Evolutionary conservation across 2,113 vertebrate species (phyloP).

Genomic region (Odontesthes bonariensis): DNA sequence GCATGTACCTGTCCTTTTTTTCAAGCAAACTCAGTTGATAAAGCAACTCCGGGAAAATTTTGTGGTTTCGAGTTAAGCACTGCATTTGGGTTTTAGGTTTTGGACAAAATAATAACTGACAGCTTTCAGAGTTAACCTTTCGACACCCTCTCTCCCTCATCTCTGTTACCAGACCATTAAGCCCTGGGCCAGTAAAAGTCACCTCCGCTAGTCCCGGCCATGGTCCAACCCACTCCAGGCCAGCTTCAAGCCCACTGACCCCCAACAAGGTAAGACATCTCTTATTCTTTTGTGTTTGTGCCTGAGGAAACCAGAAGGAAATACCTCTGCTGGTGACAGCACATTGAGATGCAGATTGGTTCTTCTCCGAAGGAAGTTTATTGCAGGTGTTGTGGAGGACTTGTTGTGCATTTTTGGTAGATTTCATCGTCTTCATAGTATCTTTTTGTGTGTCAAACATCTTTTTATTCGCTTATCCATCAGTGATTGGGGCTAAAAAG

Average conservation of each 20-base stretch:
- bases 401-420: too few relatives aligned
- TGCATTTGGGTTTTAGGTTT: background rate
- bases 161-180: conserved; percentile 57
- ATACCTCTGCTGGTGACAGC: background rate
- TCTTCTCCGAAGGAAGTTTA: background rate
- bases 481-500: background rate
- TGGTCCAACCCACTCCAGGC: conserved; percentile 34
- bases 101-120: conserved; percentile 3
- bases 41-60: too few relatives aligned
- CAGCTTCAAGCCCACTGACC: conserved; percentile 28
- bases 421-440: too few relatives aligned
- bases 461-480: too few relatives aligned
- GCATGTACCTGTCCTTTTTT: too few relatives aligned
- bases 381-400: too few relatives aligned
- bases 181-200: conserved; percentile 41
- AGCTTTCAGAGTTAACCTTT: conserved; percentile 24
- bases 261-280: conserved; percentile 65
- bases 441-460: too few relatives aligned
- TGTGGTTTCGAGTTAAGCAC: background rate
- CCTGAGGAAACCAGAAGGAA: background rate
- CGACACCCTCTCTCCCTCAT: conserved; percentile 2
- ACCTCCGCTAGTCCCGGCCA: conserved; percentile 17
- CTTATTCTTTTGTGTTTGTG: background rate
- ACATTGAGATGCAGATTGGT: background rate
- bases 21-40: too few relatives aligned